Evolutionary conservation across 2,888 invertebrate genomes (phyloP), one percentile per base, ranked within the genome.

Genomic region (Microchrysa polita): DNA sequence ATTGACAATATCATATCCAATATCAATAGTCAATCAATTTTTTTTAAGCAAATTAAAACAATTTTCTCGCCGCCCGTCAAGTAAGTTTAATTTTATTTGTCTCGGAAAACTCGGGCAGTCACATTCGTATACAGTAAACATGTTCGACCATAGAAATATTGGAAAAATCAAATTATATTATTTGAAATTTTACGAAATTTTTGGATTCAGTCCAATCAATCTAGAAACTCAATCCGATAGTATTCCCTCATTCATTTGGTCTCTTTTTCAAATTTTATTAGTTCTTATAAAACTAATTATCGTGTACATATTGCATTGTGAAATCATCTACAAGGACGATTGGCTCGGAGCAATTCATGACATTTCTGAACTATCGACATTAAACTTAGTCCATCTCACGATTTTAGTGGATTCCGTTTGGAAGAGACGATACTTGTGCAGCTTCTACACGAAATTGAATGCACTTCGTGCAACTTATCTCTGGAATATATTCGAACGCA

Each of bases 331-430:
- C 14, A 4, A 27, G 5, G 14, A 4, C 4, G 61, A 61, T 61
- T n/a, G 5, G 4, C 2, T 61, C 4, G 61, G 61, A 14, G 9
- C 10, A 34, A 12, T 61, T 34, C 61, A 61, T n/a, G 23, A 67
- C 27, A 23, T 23, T 0, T 7, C 52, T 5, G 23, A 67, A n/a
- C 22, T 67, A 5, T n/a, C 40, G 5, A 52, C n/a, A 14, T 22
- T n/a, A 34, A 52, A n/a, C 5, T 5, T 52, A n/a, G 52, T 53
- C 12, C 67, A 52, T 23, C 52, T 22, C 1, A 52, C 40, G 0
- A 34, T 67, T 52, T 23, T 67, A 5, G 2, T 67, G 2, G 67
- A 67, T n/a, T 67, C 67, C 22, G 12, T 67, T 23, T 52, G 20
- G 12, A 20, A 22, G 9, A 1, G 67, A 23, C 2, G 23, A 9